A percentile compares a stretch with the other conserved stretches of the same genome.
phyloP scores from a whole-genome alignment of 2,888 invertebrate species.

The Apocheima hispidaria region DNA sequence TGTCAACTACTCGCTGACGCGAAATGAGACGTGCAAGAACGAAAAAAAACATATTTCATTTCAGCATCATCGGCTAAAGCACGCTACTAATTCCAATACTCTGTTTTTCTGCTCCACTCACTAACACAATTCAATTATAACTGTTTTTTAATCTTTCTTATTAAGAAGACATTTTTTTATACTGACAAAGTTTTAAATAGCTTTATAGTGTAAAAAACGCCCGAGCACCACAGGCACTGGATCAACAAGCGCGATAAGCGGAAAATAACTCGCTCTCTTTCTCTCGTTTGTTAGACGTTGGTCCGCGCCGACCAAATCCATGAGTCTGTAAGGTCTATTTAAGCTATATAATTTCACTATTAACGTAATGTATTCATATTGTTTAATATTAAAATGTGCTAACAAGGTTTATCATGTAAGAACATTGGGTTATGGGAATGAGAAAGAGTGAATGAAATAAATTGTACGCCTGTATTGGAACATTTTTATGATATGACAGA shows the following conservation, averaged over 20 bases:
- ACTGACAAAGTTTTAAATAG: conserved; percentile 15
- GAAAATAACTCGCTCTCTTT: too few relatives aligned
- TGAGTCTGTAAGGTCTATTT: too few relatives aligned
- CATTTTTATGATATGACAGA: conserved; percentile 4
- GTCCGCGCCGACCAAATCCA: too few relatives aligned
- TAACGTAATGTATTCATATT: conserved; percentile 59
- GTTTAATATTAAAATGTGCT: conserved; percentile 61
- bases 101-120: too few relatives aligned
- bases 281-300: too few relatives aligned
- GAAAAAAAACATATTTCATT: background rate
- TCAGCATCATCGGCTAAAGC: background rate
- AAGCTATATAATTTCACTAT: conserved; percentile 22
- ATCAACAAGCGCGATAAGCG: too few relatives aligned
- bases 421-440: conserved; percentile 28
- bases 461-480: background rate
- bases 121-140: too few relatives aligned
- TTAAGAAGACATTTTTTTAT: too few relatives aligned
- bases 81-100: too few relatives aligned
- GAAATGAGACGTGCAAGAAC: background rate
- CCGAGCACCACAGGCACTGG: too few relatives aligned
- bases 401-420: conserved; percentile 41
- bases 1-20: background rate
- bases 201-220: too few relatives aligned
- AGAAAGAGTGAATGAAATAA: conserved; percentile 10
- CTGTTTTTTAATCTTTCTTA: too few relatives aligned